These are phyloP conservation scores for Calcarius ornatus DNA, from an alignment of 2,113 vertebrate species.

Conservation along the genomic window DNA sequence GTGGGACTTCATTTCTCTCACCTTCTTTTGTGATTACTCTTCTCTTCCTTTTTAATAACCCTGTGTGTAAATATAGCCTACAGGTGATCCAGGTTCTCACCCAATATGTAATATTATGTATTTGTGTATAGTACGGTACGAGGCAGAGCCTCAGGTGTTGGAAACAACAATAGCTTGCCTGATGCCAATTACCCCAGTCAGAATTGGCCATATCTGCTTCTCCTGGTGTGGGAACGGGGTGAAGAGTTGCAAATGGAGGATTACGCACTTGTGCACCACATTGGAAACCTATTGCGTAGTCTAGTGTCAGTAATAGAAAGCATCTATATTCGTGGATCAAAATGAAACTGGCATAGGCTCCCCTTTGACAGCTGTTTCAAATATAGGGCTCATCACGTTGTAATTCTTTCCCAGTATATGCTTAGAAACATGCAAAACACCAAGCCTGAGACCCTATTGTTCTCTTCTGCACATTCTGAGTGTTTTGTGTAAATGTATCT, in stretches of 20 bases:
- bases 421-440: constrained; percentile 43
- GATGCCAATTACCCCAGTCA: background rate
- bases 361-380: constrained; percentile 57
- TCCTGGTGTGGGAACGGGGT: constrained; percentile 25
- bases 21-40: constrained; percentile 8
- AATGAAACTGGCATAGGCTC: constrained; percentile 48
- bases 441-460: constrained; percentile 28
- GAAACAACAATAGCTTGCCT: background rate
- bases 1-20: background rate
- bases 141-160: background rate
- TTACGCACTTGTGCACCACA: background rate
- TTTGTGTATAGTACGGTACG: background rate
- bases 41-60: background rate
- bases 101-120: background rate
- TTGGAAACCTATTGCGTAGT: constrained; percentile 48
- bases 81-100: constrained; percentile 23
- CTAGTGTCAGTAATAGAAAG: constrained; percentile 56
- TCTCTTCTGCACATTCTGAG: constrained; percentile 23
- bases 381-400: constrained; percentile 43
- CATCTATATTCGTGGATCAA: constrained; percentile 42
- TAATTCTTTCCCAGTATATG: constrained; percentile 50
- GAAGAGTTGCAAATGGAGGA: constrained; percentile 39
- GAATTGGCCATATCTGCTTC: background rate
- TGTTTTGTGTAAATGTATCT: constrained; percentile 14
- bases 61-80: background rate